phyloP scores from a whole-genome alignment of 2,888 invertebrate species.

The Mactromeris polynyma region DNA sequence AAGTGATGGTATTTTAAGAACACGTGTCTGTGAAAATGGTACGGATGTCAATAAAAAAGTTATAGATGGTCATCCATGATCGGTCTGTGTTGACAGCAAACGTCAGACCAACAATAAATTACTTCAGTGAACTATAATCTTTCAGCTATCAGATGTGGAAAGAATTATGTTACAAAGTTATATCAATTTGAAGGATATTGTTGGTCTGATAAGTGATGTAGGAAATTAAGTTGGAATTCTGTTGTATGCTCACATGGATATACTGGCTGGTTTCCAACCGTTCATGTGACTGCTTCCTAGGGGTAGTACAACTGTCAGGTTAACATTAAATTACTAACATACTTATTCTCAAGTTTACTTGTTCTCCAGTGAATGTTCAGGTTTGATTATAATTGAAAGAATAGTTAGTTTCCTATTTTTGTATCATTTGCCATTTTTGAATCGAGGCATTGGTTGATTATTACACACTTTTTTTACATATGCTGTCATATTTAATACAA shows the following conservation, averaged over 20 bases:
- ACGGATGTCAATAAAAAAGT: no score
- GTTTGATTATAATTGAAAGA: background rate
- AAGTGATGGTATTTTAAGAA: background rate
- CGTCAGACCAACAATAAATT: no score
- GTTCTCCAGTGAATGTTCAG: background rate
- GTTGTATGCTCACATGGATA: background rate
- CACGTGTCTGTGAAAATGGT: no score
- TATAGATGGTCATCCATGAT: no score
- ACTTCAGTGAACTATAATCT: no score
- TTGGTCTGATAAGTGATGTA: background rate
- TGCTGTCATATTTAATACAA: no score
- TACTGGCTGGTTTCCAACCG: background rate
- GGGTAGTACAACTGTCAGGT: background rate
- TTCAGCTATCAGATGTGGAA: no score
- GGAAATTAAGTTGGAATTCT: background rate
- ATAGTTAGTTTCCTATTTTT: background rate
- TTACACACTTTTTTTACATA: background rate
- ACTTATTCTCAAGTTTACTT: background rate
- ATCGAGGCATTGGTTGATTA: background rate
- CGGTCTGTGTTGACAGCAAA: no score
- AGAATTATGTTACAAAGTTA: no score
- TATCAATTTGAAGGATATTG: no score
- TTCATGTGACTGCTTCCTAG: background rate
- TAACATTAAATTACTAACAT: constrained; percentile 13
- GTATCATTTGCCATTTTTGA: constrained; percentile 5